Evolutionary conservation across 2,113 vertebrate genomes (phyloP).

Genomic region (Cynocephalus volans): DNA sequence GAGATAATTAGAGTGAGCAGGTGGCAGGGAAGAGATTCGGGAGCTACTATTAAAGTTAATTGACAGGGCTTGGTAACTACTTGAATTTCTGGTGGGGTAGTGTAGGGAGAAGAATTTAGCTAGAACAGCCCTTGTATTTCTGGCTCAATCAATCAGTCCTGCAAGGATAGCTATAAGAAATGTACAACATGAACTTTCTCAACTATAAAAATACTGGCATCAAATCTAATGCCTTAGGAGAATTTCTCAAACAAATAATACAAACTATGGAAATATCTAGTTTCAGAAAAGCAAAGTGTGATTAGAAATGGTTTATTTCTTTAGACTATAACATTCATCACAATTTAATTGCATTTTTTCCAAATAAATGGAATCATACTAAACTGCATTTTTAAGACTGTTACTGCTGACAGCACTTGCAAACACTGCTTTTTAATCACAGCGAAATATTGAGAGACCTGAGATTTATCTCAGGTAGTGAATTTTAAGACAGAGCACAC

Average conservation of each 20-base stretch:
- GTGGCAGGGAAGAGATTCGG: not conserved
- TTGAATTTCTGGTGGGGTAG: not conserved
- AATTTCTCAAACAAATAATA: conserved; percentile 34
- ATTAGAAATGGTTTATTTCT: conserved; percentile 63
- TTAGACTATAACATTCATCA: conserved; percentile 38
- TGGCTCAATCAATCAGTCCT: not conserved
- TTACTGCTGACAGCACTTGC: not conserved
- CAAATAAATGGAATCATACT: too few relatives aligned
- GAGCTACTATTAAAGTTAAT: not conserved
- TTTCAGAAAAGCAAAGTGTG: conserved; percentile 47
- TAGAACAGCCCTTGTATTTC: not conserved
- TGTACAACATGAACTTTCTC: not conserved
- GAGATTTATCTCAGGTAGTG: not conserved
- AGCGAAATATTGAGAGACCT: not conserved
- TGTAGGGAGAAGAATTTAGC: not conserved
- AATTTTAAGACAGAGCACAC: not conserved
- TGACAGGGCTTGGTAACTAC: not conserved
- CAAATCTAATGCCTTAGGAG: not conserved
- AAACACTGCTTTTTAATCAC: conserved; percentile 44
- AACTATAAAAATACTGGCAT: not conserved
- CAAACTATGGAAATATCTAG: not conserved
- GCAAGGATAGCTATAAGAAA: conserved; percentile 11
- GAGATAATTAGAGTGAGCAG: not conserved
- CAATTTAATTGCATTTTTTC: conserved; percentile 21
- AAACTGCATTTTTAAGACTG: not conserved